A percentile compares a stretch with the other conserved stretches of the same genome.
phyloP scores from a whole-genome alignment of 1,140 invertebrate genomes.

The Tetramorium alpestre region DNA sequence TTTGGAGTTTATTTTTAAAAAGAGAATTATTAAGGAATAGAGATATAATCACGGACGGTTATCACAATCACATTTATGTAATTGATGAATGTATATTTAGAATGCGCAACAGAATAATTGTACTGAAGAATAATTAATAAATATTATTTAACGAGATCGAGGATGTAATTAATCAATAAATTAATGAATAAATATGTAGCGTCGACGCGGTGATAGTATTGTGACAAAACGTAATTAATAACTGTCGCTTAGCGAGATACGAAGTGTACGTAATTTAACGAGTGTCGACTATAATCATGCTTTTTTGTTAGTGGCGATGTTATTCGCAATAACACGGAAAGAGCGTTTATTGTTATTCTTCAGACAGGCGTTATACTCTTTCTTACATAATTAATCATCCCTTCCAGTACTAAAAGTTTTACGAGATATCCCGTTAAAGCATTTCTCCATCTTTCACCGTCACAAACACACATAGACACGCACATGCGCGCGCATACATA shows the following conservation, averaged over 20 bases:
- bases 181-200: conserved; percentile 40
- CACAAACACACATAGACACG: background rate
- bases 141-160: conserved; percentile 36
- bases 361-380: conserved; percentile 56
- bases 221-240: conserved; percentile 69
- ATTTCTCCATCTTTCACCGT: conserved; percentile 29
- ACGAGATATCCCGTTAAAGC: conserved; percentile 32
- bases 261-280: conserved; percentile 65
- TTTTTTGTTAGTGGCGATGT: conserved; percentile 60
- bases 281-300: conserved; percentile 38
- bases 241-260: conserved; percentile 65
- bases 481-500: background rate
- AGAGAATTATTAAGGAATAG: conserved; percentile 18
- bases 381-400: conserved; percentile 56
- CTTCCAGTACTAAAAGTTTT: conserved; percentile 39
- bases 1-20: conserved; percentile 18
- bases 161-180: conserved; percentile 47
- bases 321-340: conserved; percentile 38
- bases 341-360: conserved; percentile 57
- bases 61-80: conserved; percentile 39
- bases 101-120: conserved; percentile 33
- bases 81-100: conserved; percentile 39
- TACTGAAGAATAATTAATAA: conserved; percentile 42
- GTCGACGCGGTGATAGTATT: conserved; percentile 22
- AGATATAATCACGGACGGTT: conserved; percentile 19